Evolutionary conservation across 2,888 invertebrate species (phyloP).

Genomic region (Folsomia candida): DNA sequence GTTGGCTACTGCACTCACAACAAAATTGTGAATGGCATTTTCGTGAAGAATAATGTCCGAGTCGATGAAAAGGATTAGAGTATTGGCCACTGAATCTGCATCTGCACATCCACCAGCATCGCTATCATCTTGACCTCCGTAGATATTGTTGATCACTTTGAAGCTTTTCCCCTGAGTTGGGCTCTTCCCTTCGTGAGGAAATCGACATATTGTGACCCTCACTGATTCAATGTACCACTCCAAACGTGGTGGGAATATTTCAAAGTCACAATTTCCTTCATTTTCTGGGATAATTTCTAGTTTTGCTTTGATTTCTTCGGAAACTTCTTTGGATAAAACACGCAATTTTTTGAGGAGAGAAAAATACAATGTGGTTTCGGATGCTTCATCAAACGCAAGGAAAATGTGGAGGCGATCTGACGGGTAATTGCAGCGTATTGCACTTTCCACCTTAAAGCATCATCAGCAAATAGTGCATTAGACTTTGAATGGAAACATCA

Average conservation of each 20-base stretch:
- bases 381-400: constrained; percentile 32
- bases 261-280: neutral
- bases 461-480: neutral
- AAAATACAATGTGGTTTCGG: constrained; percentile 29
- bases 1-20: constrained; percentile 9
- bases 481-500: neutral
- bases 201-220: constrained; percentile 31
- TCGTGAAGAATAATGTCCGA: constrained; percentile 35
- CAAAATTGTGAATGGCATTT: constrained; percentile 33
- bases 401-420: constrained; percentile 28
- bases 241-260: constrained; percentile 28
- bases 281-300: neutral
- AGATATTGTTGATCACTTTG: constrained; percentile 24
- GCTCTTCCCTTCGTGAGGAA: constrained; percentile 35
- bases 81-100: constrained; percentile 3
- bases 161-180: constrained; percentile 32
- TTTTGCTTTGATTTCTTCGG: constrained; percentile 23
- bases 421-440: constrained; percentile 29
- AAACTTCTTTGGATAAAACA: constrained; percentile 26
- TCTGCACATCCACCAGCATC: neutral
- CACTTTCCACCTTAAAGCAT: constrained; percentile 22
- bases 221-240: constrained; percentile 31
- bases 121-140: constrained; percentile 16
- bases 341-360: constrained; percentile 22
- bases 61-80: constrained; percentile 32